Percentiles rank a stretch among this genome's conserved stretches.
Conservation (phyloP, 2,797 vertebrate genomes). For the Poliocrania exsul region DNA sequence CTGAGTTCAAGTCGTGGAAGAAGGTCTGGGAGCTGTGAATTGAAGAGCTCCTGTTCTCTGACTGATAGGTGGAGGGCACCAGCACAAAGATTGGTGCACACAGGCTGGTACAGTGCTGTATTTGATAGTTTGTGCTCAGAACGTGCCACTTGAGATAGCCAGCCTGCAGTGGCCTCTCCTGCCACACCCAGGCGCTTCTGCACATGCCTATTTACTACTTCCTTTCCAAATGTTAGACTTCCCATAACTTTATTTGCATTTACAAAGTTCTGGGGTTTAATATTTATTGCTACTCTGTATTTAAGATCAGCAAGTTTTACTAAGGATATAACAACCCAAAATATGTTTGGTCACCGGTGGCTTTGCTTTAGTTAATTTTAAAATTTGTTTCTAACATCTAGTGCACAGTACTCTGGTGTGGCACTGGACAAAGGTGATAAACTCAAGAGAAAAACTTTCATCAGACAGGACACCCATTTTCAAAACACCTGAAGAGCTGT, state of each 20-base stretch:
- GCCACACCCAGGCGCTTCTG: background rate
- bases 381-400: background rate
- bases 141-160: slow-evolving; percentile 18
- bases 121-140: background rate
- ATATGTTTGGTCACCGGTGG: rapidly evolving
- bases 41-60: background rate
- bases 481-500: background rate
- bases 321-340: background rate
- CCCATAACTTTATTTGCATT: background rate
- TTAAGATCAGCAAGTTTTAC: background rate
- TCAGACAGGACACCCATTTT: background rate
- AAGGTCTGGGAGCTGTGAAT: background rate
- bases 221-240: background rate
- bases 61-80: background rate
- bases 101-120: background rate
- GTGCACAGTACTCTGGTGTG: background rate
- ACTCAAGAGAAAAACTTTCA: background rate
- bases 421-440: background rate
- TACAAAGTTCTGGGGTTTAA: background rate
- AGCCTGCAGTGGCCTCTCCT: background rate
- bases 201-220: background rate
- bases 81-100: background rate
- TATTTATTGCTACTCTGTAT: background rate
- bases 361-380: background rate
- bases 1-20: background rate